Evolutionary conservation across 2,888 invertebrate species (phyloP).

Genomic region (Chrysomela aeneicollis): DNA sequence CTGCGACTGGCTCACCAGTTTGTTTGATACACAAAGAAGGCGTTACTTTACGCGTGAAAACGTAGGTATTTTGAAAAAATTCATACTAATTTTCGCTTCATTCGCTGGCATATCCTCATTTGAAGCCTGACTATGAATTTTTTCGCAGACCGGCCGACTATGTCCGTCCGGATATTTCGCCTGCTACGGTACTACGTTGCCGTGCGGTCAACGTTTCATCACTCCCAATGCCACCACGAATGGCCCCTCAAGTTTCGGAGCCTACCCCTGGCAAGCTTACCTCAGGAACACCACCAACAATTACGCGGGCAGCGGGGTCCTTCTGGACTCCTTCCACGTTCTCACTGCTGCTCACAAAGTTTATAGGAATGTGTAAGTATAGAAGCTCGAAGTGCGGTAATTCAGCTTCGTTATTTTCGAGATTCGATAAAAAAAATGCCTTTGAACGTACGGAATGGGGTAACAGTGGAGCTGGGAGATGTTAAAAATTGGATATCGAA

Average conservation of each 20-base stretch:
- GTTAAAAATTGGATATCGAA: too few species aligned
- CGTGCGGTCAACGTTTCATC: conserved; percentile 61
- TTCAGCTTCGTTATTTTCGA: too few species aligned
- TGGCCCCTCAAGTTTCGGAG: conserved; percentile 72
- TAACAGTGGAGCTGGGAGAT: too few species aligned
- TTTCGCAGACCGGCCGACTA: conserved; percentile 24
- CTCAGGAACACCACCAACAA: conserved; percentile 50
- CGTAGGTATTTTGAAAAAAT: too few species aligned
- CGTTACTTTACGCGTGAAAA: too few species aligned
- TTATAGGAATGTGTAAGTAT: conserved; percentile 44
- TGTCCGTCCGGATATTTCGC: conserved; percentile 52
- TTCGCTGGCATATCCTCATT: too few species aligned
- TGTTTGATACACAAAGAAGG: too few species aligned
- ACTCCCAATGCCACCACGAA: conserved; percentile 56
- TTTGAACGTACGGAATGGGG: too few species aligned
- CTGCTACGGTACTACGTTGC: conserved; percentile 47
- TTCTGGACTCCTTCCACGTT: conserved; percentile 73
- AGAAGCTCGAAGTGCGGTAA: neutral
- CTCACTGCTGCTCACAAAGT: conserved; percentile 80
- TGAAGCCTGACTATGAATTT: neutral
- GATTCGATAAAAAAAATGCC: too few species aligned
- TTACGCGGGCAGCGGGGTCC: conserved; percentile 77
- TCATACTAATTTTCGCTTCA: too few species aligned
- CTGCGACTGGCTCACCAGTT: too few species aligned
- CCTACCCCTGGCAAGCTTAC: conserved; percentile 77